Conservation (phyloP, 1,140 invertebrate species). For the Trichoplusia ni region DNA sequence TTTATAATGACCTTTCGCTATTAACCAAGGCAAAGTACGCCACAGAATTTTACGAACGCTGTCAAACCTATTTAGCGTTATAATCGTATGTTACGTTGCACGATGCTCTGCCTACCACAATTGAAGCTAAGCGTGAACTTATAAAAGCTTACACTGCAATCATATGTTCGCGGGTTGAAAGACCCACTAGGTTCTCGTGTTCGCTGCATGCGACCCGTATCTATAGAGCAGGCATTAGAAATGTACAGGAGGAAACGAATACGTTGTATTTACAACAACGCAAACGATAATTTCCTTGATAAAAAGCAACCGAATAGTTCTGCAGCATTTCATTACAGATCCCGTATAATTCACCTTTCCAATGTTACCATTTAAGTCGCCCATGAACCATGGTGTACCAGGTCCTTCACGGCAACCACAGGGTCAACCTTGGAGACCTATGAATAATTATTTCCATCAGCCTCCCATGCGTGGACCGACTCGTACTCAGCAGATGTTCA, state of each 20-base stretch:
- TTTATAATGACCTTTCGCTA: too few relatives aligned
- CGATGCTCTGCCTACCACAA: background rate
- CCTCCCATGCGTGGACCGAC: too few relatives aligned
- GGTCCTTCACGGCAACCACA: background rate
- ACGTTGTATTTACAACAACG: constrained; percentile 21
- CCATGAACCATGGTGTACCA: background rate
- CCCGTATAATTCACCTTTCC: background rate
- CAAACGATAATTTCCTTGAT: background rate
- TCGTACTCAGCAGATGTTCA: constrained; percentile 9
- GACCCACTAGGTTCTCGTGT: constrained; percentile 21
- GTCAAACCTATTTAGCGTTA: too few relatives aligned
- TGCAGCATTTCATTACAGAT: background rate
- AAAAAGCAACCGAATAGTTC: background rate
- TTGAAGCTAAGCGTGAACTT: background rate
- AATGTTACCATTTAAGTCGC: background rate
- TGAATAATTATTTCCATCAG: too few relatives aligned
- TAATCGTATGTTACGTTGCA: constrained; percentile 2
- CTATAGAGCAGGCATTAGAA: constrained; percentile 20
- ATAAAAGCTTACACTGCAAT: constrained; percentile 3
- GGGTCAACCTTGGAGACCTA: background rate
- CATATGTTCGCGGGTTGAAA: background rate
- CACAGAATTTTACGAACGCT: too few relatives aligned
- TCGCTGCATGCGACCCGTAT: too few relatives aligned
- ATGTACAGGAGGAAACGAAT: constrained; percentile 19
- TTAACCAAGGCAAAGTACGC: too few relatives aligned